Evolutionary conservation across 2,888 invertebrate species (phyloP).

Genomic region (Linnaemya tessellans): DNA sequence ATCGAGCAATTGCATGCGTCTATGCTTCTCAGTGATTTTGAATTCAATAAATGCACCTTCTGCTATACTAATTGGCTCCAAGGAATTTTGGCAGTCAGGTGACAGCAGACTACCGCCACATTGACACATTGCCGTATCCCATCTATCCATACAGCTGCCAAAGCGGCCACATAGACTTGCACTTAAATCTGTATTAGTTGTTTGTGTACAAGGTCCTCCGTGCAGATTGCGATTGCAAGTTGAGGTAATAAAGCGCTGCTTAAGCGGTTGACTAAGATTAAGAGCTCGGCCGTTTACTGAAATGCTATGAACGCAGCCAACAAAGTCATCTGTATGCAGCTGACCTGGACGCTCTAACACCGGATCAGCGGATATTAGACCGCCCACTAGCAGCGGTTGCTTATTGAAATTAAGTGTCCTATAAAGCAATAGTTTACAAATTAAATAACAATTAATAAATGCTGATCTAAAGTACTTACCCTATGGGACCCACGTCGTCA

Average conservation of each 20-base stretch:
- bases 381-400: slow-evolving; percentile 93
- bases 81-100: slow-evolving; percentile 90
- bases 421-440: slow-evolving; percentile 76
- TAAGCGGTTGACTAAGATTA: slow-evolving; percentile 91
- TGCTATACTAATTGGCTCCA: slow-evolving; percentile 91
- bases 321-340: slow-evolving; percentile 95
- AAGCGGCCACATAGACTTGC: slow-evolving; percentile 85
- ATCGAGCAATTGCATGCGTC: slow-evolving; percentile 93
- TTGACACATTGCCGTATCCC: slow-evolving; percentile 90
- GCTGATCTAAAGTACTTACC: slow-evolving; percentile 86
- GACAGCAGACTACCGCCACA: slow-evolving; percentile 89
- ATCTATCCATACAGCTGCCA: slow-evolving; percentile 92
- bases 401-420: slow-evolving; percentile 96
- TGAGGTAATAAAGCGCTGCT: slow-evolving; percentile 88
- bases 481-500: slow-evolving; percentile 93
- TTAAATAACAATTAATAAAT: neutral
- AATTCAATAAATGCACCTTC: slow-evolving; percentile 92
- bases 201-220: slow-evolving; percentile 86
- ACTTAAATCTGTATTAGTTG: slow-evolving; percentile 80
- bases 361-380: slow-evolving; percentile 92
- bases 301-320: slow-evolving; percentile 96
- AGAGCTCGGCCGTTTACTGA: slow-evolving; percentile 93
- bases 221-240: slow-evolving; percentile 90
- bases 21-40: slow-evolving; percentile 91
- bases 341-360: slow-evolving; percentile 95